Percentiles rank a stretch among this genome's conserved stretches.
phyloP scores from a whole-genome alignment of 2,888 invertebrate species.

The Cyrtodaria siliqua region DNA sequence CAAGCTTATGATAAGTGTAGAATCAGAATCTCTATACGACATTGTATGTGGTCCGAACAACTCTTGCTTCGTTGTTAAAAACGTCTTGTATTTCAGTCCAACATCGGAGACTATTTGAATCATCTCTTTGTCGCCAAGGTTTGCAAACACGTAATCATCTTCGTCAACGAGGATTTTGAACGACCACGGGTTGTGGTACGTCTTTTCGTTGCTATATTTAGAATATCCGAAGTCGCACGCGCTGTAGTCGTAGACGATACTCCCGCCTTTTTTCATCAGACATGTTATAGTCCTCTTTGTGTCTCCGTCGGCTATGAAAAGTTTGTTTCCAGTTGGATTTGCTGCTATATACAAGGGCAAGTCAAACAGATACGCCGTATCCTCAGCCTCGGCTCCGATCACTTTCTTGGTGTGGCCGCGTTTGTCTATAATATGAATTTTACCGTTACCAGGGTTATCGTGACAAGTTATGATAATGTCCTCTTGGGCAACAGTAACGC shows the following conservation, averaged over 20 bases:
- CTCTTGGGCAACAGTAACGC: slow-evolving; percentile 32
- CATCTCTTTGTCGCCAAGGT: slow-evolving; percentile 55
- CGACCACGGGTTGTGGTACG: slow-evolving; percentile 52
- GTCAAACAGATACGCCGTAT: slow-evolving; percentile 31
- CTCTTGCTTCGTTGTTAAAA: slow-evolving; percentile 44
- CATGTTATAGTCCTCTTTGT: slow-evolving; percentile 45
- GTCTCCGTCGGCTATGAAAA: slow-evolving; percentile 53
- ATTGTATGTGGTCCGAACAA: slow-evolving; percentile 55
- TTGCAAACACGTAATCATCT: slow-evolving; percentile 48
- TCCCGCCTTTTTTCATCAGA: slow-evolving; percentile 39
- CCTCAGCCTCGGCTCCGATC: slow-evolving; percentile 46
- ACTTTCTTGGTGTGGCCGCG: slow-evolving; percentile 51
- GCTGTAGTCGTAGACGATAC: slow-evolving; percentile 49
- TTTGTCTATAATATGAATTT: slow-evolving; percentile 47
- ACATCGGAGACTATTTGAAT: slow-evolving; percentile 48
- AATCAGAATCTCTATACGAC: slow-evolving; percentile 46
- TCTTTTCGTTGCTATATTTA: slow-evolving; percentile 1
- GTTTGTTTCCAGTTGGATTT: slow-evolving; percentile 34
- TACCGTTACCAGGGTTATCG: slow-evolving; percentile 56
- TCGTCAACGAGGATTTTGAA: slow-evolving; percentile 56
- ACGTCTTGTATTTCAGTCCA: slow-evolving; percentile 34
- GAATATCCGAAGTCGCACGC: slow-evolving; percentile 30
- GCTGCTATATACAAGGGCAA: slow-evolving; percentile 49
- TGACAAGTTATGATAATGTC: slow-evolving; percentile 48
- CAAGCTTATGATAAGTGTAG: slow-evolving; percentile 41